These are phyloP conservation scores for Sphinx pinastri DNA, from an alignment of 2,888 invertebrate species.

Conservation along the genomic window DNA sequence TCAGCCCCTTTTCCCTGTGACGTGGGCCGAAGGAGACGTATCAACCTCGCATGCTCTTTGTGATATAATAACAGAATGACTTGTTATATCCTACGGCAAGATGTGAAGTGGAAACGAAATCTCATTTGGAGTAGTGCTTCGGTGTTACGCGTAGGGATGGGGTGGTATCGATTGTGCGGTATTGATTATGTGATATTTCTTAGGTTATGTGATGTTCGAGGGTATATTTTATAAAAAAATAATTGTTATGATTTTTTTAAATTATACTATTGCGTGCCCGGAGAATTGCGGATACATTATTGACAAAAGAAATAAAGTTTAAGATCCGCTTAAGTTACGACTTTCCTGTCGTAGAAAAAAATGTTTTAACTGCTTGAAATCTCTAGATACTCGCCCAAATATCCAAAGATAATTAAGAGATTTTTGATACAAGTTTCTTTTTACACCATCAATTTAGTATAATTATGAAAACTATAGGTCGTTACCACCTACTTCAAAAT, in stretches of 20 bases:
- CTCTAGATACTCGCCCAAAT: too few relatives aligned
- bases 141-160: constrained; percentile 48
- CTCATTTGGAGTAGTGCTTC: constrained; percentile 69
- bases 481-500: neutral
- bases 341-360: too few relatives aligned
- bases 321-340: too few relatives aligned
- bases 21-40: constrained; percentile 9
- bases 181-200: neutral
- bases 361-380: too few relatives aligned
- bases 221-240: neutral
- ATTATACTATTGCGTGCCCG: too few relatives aligned
- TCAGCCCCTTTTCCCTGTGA: neutral
- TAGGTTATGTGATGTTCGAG: neutral
- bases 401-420: too few relatives aligned
- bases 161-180: constrained; percentile 29
- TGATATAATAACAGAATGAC: constrained; percentile 76
- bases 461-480: neutral
- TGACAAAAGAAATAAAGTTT: too few relatives aligned
- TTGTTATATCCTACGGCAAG: constrained; percentile 72
- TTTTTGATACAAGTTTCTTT: too few relatives aligned
- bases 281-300: too few relatives aligned
- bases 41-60: constrained; percentile 14
- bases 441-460: neutral
- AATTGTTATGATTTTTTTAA: too few relatives aligned
- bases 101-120: constrained; percentile 71